Conservation (phyloP, 2,797 vertebrate genomes). For the Hemitrygon akajei region DNA sequence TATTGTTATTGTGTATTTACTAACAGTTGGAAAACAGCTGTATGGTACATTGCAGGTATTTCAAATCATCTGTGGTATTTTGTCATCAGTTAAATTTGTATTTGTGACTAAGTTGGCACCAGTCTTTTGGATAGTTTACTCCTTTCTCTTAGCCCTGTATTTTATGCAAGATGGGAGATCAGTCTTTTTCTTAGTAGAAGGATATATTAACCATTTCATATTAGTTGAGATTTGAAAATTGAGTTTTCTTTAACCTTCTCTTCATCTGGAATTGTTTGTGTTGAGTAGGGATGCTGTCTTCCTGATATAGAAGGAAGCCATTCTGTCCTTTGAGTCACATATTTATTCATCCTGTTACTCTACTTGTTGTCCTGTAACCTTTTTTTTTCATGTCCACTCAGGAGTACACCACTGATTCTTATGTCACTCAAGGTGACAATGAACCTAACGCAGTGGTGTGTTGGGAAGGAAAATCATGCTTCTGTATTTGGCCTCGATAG, state of each 20-base stretch:
- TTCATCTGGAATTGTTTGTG: not conserved
- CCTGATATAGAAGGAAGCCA: too few species aligned
- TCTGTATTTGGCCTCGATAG: not conserved
- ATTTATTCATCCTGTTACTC: too few species aligned
- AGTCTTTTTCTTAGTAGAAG: not conserved
- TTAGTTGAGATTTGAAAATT: not conserved
- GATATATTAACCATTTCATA: not conserved
- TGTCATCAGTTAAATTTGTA: not conserved
- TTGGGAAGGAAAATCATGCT: not conserved
- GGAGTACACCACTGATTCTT: too few species aligned
- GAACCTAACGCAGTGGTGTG: not conserved
- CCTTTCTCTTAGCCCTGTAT: not conserved
- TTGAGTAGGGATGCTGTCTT: not conserved
- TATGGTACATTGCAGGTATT: not conserved
- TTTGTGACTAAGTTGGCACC: not conserved
- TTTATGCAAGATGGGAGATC: too few species aligned
- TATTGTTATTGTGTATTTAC: not conserved
- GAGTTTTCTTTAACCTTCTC: not conserved
- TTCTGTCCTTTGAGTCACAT: too few species aligned
- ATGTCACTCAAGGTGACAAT: too few species aligned
- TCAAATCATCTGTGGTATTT: not conserved
- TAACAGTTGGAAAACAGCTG: not conserved
- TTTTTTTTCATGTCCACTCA: too few species aligned
- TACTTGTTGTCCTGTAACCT: too few species aligned
- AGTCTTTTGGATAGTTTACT: not conserved